Base-by-base conservation (phyloP, 92 coral and sea anemone species). In the Phenganax marumi region DNA sequence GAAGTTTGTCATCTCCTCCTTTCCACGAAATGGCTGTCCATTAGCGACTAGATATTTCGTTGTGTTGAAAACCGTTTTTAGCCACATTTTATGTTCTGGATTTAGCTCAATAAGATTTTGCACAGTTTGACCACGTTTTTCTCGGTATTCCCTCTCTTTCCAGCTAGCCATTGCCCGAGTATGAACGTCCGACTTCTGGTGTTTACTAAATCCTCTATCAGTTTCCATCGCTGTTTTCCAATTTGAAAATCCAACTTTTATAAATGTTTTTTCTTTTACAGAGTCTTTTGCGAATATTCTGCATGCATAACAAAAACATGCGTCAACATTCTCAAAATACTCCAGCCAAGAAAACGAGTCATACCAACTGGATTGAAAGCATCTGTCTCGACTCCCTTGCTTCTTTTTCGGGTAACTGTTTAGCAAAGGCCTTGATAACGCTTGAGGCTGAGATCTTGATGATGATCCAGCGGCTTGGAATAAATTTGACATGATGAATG, bases 141-240 rank as follows among this genome's bases (percentile, higher is more conserved):
- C 76, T 14, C 76, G 13, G 55, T 16, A 70, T 24, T 70, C 76
- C 23, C 39, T 70, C 76, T 70, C 54, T 12, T 71, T 71, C 77
- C 77, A 16, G 17, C 18, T 24, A 24, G 88, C 85, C 33, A 85
- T 77, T 50, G 81, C 88, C 33, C 83, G 68, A 21, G 70, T 50
- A 61, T 69, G 75, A 26, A 60, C 50, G 56, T 72, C 77, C 25
- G 76, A 74, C 22, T 72, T 10, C 56, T 83, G 17, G 68, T 83
- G 86, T 83, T 76, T 87, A 48, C 57, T 88, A 78, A 84, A 88
- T 76, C 87, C 82, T 82, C 71, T 82, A 57, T 73, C 85, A 73
- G 71, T 84, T 79, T 88, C 82, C 80, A 79, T 78, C 55, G 85
- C 88, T 26, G 70, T 84, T 78, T 88, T 84, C 85, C 85, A 84